phyloP scores from a whole-genome alignment of 30 jellyfish, hydroid and myxozoan species.

The Hydractinia echinata region DNA sequence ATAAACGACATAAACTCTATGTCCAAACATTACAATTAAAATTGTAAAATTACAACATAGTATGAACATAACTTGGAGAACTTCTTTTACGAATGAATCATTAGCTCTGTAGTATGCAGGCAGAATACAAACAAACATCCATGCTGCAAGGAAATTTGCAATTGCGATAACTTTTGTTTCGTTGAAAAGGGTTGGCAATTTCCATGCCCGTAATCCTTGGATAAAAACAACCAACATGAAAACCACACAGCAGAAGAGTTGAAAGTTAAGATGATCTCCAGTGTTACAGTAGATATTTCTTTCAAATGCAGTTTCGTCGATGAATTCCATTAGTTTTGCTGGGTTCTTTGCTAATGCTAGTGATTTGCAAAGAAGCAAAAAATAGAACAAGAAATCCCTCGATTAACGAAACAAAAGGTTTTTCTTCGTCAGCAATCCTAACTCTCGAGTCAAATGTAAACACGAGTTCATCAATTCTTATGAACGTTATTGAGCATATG shows the following conservation, averaged over 20 bases:
- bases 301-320: neutral
- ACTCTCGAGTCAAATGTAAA: too few relatives aligned
- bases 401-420: too few relatives aligned
- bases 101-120: neutral
- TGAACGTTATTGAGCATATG: too few relatives aligned
- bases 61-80: neutral
- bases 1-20: neutral
- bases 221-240: neutral
- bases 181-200: neutral
- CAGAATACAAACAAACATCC: neutral
- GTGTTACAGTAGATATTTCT: neutral
- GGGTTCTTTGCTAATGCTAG: neutral
- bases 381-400: neutral
- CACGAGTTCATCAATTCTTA: too few relatives aligned
- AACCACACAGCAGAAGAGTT: neutral
- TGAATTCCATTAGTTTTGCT: neutral
- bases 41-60: neutral
- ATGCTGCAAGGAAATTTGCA: neutral
- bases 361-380: neutral
- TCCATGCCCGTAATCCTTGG: constrained; percentile 13
- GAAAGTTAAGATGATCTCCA: neutral
- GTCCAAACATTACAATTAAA: neutral
- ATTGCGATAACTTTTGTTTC: constrained; percentile 1
- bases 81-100: neutral
- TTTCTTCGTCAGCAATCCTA: too few relatives aligned